Conservation (phyloP, 2,797 vertebrate species). For the Sebastes variabilis region DNA sequence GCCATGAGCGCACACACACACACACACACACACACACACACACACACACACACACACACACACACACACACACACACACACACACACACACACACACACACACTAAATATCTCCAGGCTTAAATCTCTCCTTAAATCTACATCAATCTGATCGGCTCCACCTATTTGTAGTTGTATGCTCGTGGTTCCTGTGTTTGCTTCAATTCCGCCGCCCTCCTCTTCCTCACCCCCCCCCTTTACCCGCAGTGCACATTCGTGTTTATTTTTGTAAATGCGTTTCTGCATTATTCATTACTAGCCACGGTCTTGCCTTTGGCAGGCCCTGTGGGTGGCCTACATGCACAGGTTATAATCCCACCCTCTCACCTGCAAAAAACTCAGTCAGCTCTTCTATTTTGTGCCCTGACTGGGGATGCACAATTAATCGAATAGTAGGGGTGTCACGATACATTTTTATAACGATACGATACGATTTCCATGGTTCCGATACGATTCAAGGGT, state of each 20-base stretch:
- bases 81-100: background rate
- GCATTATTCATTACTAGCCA: conserved; percentile 20
- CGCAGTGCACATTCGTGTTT: conserved; percentile 4
- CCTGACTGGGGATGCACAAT: background rate
- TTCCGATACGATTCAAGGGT: too few species aligned
- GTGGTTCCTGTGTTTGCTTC: conserved; percentile 1
- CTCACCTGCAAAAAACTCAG: background rate
- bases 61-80: background rate
- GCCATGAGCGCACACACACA: conserved; percentile 6
- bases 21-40: background rate
- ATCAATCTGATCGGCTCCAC: conserved; percentile 11
- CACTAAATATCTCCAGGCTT: conserved; percentile 16
- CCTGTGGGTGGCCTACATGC: conserved; percentile 4
- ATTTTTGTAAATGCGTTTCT: conserved; percentile 28
- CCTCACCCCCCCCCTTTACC: background rate
- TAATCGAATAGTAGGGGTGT: too few species aligned
- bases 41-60: background rate
- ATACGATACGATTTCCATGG: too few species aligned
- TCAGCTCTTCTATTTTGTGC: background rate
- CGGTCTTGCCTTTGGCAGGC: conserved; percentile 14
- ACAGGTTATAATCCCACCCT: conserved; percentile 13
- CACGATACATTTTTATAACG: too few species aligned
- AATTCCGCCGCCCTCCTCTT: background rate
- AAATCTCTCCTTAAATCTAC: conserved; percentile 39
- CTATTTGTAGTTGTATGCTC: background rate